Conservation (phyloP, 1,140 invertebrate genomes). For the Papilio polyxenes region DNA sequence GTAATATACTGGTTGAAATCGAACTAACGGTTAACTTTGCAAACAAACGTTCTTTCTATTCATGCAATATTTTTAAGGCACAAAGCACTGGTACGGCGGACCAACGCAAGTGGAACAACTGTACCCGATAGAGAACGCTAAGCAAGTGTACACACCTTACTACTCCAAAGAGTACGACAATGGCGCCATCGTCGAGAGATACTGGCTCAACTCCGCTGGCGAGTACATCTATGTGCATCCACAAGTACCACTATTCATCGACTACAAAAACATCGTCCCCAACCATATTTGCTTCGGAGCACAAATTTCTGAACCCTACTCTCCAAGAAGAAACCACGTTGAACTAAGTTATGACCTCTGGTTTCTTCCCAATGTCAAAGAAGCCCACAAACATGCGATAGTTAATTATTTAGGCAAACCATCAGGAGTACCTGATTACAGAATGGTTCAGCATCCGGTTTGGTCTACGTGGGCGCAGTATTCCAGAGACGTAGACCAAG, state of each 20-base stretch:
- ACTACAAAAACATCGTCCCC: conserved; percentile 82
- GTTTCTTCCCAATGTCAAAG: conserved; percentile 82
- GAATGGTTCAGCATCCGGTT: conserved; percentile 89
- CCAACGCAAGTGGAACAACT: conserved; percentile 82
- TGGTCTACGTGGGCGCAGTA: conserved; percentile 96
- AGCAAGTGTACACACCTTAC: conserved; percentile 82
- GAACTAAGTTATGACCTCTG: conserved; percentile 84
- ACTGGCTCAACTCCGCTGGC: conserved; percentile 90
- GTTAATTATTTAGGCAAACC: conserved; percentile 84
- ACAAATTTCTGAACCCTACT: conserved; percentile 82
- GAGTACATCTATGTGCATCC: conserved; percentile 84
- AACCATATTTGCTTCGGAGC: conserved; percentile 84
- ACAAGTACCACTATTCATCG: conserved; percentile 86
- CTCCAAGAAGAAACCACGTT: conserved; percentile 58
- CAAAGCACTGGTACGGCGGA: conserved; percentile 83
- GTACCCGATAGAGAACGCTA: conserved; percentile 84
- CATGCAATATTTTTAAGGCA: conserved; percentile 49
- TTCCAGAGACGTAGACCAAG: conserved; percentile 85
- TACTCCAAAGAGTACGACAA: conserved; percentile 83
- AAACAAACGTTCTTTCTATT: not conserved
- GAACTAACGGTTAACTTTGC: not conserved
- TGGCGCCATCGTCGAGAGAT: conserved; percentile 86
- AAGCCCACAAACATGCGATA: conserved; percentile 85
- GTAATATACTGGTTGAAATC: conserved; percentile 46
- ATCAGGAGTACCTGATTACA: conserved; percentile 84